Evolutionary conservation across 35 echinoderm and acorn worm genomes (phyloP).

Genomic region (Heliocidaris tuberculata): DNA sequence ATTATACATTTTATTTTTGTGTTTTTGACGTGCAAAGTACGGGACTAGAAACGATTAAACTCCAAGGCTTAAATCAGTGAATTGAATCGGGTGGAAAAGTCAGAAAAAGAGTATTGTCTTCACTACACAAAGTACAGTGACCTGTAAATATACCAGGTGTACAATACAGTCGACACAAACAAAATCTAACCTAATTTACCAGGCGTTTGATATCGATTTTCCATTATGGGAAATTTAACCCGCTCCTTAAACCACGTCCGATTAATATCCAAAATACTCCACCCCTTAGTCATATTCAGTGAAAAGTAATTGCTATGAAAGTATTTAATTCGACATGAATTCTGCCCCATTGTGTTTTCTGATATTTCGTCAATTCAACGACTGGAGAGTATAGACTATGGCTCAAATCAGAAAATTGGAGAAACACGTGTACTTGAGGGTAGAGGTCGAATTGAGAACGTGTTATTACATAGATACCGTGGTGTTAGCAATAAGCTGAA

Average conservation of each 20-base stretch:
- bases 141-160: background rate
- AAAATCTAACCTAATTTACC: background rate
- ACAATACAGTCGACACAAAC: background rate
- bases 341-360: background rate
- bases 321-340: background rate
- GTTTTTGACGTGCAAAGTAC: background rate
- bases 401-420: background rate
- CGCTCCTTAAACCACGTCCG: background rate
- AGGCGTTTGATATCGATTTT: too few species aligned
- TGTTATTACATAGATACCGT: constrained; percentile 3
- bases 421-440: background rate
- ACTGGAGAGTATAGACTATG: background rate
- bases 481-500: constrained; percentile 16
- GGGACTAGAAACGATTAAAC: background rate
- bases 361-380: background rate
- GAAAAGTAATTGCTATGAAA: background rate
- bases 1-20: background rate
- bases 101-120: background rate
- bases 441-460: background rate
- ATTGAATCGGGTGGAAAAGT: background rate
- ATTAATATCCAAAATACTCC: background rate
- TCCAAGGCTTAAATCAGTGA: constrained; percentile 10
- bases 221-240: background rate
- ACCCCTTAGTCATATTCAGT: background rate
- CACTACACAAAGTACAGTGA: background rate